Base-by-base conservation (phyloP, 2,797 vertebrate species). In the Mico argentatus region DNA sequence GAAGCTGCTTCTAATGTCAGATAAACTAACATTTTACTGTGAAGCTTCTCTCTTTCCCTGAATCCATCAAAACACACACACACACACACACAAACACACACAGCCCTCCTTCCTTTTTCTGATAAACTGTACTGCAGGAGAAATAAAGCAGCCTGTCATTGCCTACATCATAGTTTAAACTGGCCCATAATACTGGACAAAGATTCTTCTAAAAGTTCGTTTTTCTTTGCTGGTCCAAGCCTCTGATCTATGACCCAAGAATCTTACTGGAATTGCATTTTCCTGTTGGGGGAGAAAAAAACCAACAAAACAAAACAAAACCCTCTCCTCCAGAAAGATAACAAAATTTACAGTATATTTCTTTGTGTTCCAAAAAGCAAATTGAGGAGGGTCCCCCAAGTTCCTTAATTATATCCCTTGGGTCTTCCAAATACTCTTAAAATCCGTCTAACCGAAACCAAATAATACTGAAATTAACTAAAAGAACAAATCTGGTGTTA, bases 301-400 rank as follows among this genome's bases (percentile, higher is more conserved):
- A 44, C 44, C 41, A 44, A 44, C 41, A 44, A 44, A 44, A 44
- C 41, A 44, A 44, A 44, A 6, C 6, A 44, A 44, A 1, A 11
- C 57, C 83, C 27, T 93, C 82, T 95, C 89, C 30, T 86, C 33
- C 72, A 96, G 94, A 97, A 98, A 98, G 97, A 93, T 91, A 94
- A 96, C 4, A 57, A 87, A 98, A 97, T 90, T 94, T 88, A 75
- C 44, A 94, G 75, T 48, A 83, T 61, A 96, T 39, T 75, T 91
- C 79, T 70, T 94, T 92, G 92, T 41, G n/a, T 82, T 97, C 85
- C 82, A 96, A 95, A 90, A 57, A 12, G 24, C 81, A 91, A 80
- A 7, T 33, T 94, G 94, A 96, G 64, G 33, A 92, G 73, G 52
- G 36, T 33, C 55, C 87, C 33, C 46, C 75, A 90, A n/a, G 30